phyloP scores from a whole-genome alignment of 2,797 vertebrate genomes.

The Ctenopoma kingsleyae region DNA sequence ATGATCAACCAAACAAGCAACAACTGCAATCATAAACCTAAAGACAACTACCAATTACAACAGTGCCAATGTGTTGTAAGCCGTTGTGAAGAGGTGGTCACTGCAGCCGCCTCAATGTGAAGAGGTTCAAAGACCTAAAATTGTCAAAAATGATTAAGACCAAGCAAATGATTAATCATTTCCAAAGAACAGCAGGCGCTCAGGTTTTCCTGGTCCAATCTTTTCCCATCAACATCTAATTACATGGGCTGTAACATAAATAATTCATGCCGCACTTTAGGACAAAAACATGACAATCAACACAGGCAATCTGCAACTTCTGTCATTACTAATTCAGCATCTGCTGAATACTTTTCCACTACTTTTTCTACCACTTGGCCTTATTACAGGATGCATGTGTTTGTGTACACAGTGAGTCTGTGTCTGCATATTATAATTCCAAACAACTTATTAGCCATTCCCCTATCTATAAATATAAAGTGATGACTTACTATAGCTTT shows the following conservation, averaged over 20 bases:
- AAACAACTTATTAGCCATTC: conserved; percentile 35
- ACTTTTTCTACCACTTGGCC: conserved; percentile 43
- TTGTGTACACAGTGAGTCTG: conserved; percentile 21
- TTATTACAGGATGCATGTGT: conserved; percentile 48
- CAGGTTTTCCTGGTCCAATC: conserved; percentile 50
- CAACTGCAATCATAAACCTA: conserved; percentile 35
- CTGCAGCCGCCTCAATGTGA: conserved; percentile 19
- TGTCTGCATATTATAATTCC: conserved; percentile 16
- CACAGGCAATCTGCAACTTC: conserved; percentile 72
- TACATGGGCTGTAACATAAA: conserved; percentile 73
- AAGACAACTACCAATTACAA: conserved; percentile 17
- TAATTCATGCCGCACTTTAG: conserved; percentile 81
- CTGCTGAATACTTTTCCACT: conserved; percentile 51
- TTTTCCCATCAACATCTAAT: conserved; percentile 68
- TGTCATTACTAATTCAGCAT: conserved; percentile 73
- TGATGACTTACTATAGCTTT: conserved; percentile 38
- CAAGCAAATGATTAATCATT: conserved; percentile 56
- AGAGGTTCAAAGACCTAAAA: conserved; percentile 35
- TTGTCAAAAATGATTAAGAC: conserved; percentile 59
- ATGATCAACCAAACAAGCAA: conserved; percentile 37
- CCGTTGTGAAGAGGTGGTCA: conserved; percentile 17
- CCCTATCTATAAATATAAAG: neutral
- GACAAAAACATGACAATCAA: conserved; percentile 78
- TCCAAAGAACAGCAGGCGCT: conserved; percentile 42
- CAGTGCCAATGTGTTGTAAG: conserved; percentile 26